Base-by-base conservation (phyloP, 2,797 vertebrate species). In the Neoniphon sammara region DNA sequence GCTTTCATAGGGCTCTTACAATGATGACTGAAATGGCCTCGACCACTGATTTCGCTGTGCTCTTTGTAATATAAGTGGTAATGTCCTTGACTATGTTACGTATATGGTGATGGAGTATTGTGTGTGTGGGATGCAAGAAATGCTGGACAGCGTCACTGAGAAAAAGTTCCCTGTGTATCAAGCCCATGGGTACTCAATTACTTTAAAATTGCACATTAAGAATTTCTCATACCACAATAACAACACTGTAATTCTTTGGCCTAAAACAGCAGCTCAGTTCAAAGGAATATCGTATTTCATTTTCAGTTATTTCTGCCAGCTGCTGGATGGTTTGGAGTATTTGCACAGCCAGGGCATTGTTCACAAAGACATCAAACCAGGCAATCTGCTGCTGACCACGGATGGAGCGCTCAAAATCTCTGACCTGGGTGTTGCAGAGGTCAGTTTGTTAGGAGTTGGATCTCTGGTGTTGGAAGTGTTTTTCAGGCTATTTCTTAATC, bases 31-130 rank as follows among this genome's bases (percentile, higher is more conserved):
- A 70, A 11, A n/a, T 52, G 36, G 27, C 34, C 62, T 71, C 18
- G 27, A 31, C 64, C 20, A 56, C 17, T 61, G 34, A 39, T 49
- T 70, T 67, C 34, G 2, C 2, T 59, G 7, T 23, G 9, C 30
- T 56, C n/a, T 52, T 12, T 27, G 30, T n/a, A 60, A 66, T 53
- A 8, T 65, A 42, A 14, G 42, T 49, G 23, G 9, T 83, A 27
- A 73, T 79, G 91, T 94, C 90, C 92, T 96, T 95, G 91, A 95
- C 93, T 47, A 39, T 50, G 46, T 54, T 90, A 96, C 94, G 96
- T 96, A 97, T 96, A 95, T 96, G 95, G 93, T 96, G 89, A 96
- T 95, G 95, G 94, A 96, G 86, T 96, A 95, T 66, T 95, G 94
- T 34, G 95, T 96, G 72, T 95, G 93, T 46, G 93, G 95, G 57